Base-by-base conservation (phyloP, 2,797 vertebrate species). In the Echiichthys vipera region DNA sequence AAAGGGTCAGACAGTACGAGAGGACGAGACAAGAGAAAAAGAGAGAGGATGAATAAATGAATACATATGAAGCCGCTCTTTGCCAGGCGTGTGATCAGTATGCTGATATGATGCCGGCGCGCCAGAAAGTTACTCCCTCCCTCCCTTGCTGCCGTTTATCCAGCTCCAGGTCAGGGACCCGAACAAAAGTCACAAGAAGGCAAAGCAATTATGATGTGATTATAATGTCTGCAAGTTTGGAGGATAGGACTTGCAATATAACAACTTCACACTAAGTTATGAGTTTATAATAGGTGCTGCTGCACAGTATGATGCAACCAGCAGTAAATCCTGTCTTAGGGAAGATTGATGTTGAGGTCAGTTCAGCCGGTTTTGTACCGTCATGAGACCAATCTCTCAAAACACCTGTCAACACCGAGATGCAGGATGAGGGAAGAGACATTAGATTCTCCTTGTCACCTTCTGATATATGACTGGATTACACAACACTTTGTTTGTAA, bases 51-150 rank as follows among this genome's bases (percentile, higher is more conserved):
- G 67, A 88, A 84, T 82, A 70, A 57, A 90, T 91, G 56, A 85
- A 91, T 90, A 85, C 65, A 84, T 78, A 89, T 79, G 51, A 85
- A 69, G 32, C 36, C 34, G 42, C 32, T 55, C 51, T 88, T 86
- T 68, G 53, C 22, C 65, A 71, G 50, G 39, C 59, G 17, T 18
- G 29, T 50, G 43, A 89, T 91, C 78, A 65, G 79, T 77, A 71
- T 86, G 83, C 79, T 59, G 62, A 83, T 61, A 74, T 54, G 72
- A 66, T 65, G 76, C 65, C 67, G 57, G 39, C 12, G 12, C 66
- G 55, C 45, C 63, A 59, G 25, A 5, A 69, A 20, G 74, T 47
- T 66, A 63, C 12, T 74, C 45, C 42, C 15, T 56, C n/a, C n/a
- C n/a, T n/a, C n/a, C n/a, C n/a, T n/a, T n/a, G n/a, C n/a, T n/a